These are phyloP conservation scores for Empis stercorea DNA, from an alignment of 2,888 invertebrate genomes.

Conservation along the genomic window DNA sequence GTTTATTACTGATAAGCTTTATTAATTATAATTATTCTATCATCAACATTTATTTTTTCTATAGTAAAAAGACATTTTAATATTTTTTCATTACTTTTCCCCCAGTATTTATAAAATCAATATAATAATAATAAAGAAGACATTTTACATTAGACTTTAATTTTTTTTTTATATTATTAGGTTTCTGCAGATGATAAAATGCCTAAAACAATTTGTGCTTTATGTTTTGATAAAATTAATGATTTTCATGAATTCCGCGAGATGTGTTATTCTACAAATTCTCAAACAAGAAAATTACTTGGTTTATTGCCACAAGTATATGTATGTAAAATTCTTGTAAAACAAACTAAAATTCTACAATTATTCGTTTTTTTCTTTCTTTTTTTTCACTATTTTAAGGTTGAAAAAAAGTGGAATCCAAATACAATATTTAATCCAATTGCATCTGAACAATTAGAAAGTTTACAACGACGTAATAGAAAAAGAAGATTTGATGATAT, in stretches of 20 bases:
- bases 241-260: constrained; percentile 48
- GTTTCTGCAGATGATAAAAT: constrained; percentile 43
- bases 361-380: too few species aligned
- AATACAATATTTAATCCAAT: neutral
- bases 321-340: neutral
- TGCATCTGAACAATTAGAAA: neutral
- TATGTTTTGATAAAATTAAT: constrained; percentile 48
- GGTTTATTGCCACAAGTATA: constrained; percentile 23
- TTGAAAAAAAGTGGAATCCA: too few species aligned
- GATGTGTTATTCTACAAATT: constrained; percentile 43
- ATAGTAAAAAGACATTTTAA: too few species aligned
- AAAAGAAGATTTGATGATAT: too few species aligned
- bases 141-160: too few species aligned
- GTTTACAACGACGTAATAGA: too few species aligned
- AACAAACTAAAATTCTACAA: neutral
- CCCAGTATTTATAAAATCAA: too few species aligned
- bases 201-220: constrained; percentile 47
- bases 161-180: constrained; percentile 23
- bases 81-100: too few species aligned
- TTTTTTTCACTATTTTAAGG: neutral
- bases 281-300: constrained; percentile 36
- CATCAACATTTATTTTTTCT: too few species aligned
- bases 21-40: too few species aligned
- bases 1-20: too few species aligned
- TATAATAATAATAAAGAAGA: too few species aligned